Base-by-base conservation (phyloP, 2,888 invertebrate species). In the Belgica antarctica region DNA sequence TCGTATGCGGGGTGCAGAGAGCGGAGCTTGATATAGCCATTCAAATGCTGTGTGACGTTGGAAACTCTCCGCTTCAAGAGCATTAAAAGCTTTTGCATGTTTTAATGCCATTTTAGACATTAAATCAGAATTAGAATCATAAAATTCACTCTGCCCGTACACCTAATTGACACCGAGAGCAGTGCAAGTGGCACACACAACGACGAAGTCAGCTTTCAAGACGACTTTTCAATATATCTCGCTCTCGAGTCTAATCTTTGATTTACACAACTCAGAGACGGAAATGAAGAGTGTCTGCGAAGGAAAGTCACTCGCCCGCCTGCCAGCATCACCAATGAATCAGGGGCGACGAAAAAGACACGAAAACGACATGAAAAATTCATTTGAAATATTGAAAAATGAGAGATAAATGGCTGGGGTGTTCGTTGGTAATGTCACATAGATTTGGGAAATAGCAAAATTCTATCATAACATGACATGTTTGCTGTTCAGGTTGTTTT, bases 91-190 rank as follows among this genome's bases (percentile, higher is more conserved):
- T 61, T 61, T 61, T 61, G 25, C 61, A 27, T 28, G 25, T n/a
- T 61, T 27, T 15, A n/a, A 61, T 61, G 61, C 28, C 61, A 61
- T n/a, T n/a, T n/a, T 61, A 5, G 19, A 62, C 62, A 62, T 62
- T 62, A 62, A 62, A 62, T 62, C 62, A 62, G 62, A 28, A 62
- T 62, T 62, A 62, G 34, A 62, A 31, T 62, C 34, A 34, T 34
- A 34, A 62, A 62, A 59, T 59, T 46, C 17, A 17, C 12, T 52
- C 52, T 19, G 17, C 52, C 8, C 22, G 52, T 52, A 12, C 8
- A n/a, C 52, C n/a, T n/a, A 52, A 52, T 52, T 52, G 52, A 52
- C 17, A 52, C 22, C 52, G 22, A 52, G 17, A 22, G 52, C 34
- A 22, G 52, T 52, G 52, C 17, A 22, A 52, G 52, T 3, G 17